Conservation (phyloP, 2,888 invertebrate species). For the Rhamphomyia laevipes region DNA sequence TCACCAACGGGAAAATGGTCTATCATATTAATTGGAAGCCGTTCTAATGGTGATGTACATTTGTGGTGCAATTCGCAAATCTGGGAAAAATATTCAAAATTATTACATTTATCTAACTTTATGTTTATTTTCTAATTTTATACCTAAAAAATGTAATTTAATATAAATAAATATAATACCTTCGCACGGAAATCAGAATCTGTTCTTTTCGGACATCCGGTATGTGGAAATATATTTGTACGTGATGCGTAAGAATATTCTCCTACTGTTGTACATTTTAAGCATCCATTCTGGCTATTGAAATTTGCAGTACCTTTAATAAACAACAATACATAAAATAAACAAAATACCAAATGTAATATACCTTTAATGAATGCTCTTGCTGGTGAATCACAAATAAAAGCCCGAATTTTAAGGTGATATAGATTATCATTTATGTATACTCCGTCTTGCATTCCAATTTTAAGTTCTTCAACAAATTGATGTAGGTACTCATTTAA, state of each 20-base stretch:
- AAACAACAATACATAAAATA: neutral
- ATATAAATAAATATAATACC: no score
- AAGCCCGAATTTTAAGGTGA: neutral
- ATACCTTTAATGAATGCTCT: conserved; percentile 2
- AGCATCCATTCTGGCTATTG: conserved; percentile 16
- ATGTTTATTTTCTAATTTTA: no score
- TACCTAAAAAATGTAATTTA: no score
- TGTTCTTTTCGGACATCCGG: conserved; percentile 6
- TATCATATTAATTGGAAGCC: conserved; percentile 17
- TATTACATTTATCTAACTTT: no score
- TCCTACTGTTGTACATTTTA: conserved; percentile 6
- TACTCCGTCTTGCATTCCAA: neutral
- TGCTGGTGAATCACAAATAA: conserved; percentile 5
- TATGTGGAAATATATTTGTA: conserved; percentile 13
- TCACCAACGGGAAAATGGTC: conserved; percentile 17
- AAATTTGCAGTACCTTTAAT: conserved; percentile 10
- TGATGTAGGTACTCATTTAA: neutral
- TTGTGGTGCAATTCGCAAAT: neutral
- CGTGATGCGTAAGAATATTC: conserved; percentile 13
- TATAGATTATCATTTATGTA: neutral
- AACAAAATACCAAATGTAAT: neutral
- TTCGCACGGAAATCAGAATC: neutral
- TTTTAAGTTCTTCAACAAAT: neutral
- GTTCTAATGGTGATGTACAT: neutral
- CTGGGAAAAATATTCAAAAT: no score